A percentile compares a stretch with the other conserved stretches of the same genome.
Conservation (phyloP, 1,140 invertebrate species). For the Drosophila pectinifera region DNA sequence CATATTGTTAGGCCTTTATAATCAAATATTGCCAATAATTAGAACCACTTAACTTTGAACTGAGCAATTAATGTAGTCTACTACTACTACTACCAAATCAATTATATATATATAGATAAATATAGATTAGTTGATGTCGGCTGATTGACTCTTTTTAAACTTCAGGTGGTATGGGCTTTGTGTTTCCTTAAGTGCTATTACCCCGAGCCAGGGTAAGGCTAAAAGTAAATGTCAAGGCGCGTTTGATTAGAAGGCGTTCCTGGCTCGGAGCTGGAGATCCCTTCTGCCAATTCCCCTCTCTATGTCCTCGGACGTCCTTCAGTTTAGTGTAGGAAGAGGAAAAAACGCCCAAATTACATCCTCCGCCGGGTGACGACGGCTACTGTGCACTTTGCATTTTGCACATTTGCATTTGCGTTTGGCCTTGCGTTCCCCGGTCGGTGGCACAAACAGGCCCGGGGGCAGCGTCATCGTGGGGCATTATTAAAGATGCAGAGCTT, state of each 20-base stretch:
- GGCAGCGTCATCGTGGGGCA: conserved; percentile 62
- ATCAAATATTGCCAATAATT: not conserved
- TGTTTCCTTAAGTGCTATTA: not conserved
- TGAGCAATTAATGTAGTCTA: not conserved
- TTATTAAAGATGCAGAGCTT: conserved; percentile 82
- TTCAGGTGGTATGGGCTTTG: too few relatives aligned
- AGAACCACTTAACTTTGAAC: not conserved
- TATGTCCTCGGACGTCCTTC: conserved; percentile 46
- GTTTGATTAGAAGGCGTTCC: conserved; percentile 68
- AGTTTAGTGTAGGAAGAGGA: conserved; percentile 55
- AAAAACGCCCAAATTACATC: conserved; percentile 58
- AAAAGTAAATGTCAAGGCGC: conserved; percentile 27
- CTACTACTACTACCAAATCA: not conserved
- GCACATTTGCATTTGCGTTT: conserved; percentile 61
- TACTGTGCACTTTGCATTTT: conserved; percentile 66
- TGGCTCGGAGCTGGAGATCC: conserved; percentile 11
- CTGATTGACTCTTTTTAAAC: not conserved
- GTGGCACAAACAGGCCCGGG: conserved; percentile 66
- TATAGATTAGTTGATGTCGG: too few relatives aligned
- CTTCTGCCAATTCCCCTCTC: not conserved
- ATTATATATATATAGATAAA: not conserved
- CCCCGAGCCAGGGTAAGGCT: not conserved
- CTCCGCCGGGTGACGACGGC: conserved; percentile 17
- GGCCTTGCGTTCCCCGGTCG: conserved; percentile 58
- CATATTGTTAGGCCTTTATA: not conserved